A percentile compares a stretch with the other conserved stretches of the same genome.
phyloP scores from a whole-genome alignment of 2,797 vertebrate species.

The Sarcoramphus papa region DNA sequence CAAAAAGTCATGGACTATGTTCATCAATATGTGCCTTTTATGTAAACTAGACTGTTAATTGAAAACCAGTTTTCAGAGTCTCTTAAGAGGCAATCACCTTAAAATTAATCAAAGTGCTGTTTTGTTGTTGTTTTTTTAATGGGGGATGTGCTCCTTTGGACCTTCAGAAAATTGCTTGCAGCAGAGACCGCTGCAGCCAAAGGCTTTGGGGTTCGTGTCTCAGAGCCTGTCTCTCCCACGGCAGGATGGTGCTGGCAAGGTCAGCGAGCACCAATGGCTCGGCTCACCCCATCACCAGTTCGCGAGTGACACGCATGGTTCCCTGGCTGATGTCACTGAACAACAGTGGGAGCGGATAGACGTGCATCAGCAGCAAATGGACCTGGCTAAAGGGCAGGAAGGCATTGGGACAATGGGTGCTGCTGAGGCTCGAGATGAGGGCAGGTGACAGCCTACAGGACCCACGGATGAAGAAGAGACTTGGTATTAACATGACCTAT shows the following conservation, averaged over 20 bases:
- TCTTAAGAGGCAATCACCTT: constrained; percentile 37
- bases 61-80: constrained; percentile 32
- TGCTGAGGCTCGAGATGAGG: background rate
- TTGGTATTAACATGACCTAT: background rate
- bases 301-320: accelerated
- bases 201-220: background rate
- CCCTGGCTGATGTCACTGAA: background rate
- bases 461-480: background rate
- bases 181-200: background rate
- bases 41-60: background rate
- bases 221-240: background rate
- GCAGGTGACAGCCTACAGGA: background rate
- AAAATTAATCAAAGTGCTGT: constrained; percentile 25
- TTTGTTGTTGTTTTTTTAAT: background rate
- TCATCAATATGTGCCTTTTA: constrained; percentile 38
- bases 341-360: background rate
- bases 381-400: background rate
- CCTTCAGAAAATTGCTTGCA: background rate
- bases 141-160: background rate
- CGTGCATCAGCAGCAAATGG: background rate
- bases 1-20: background rate
- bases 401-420: accelerated
- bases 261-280: background rate
- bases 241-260: no score
- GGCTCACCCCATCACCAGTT: background rate